Evolutionary conservation across 2,113 vertebrate species (phyloP).

Genomic region (Cyanoderma ruficeps): DNA sequence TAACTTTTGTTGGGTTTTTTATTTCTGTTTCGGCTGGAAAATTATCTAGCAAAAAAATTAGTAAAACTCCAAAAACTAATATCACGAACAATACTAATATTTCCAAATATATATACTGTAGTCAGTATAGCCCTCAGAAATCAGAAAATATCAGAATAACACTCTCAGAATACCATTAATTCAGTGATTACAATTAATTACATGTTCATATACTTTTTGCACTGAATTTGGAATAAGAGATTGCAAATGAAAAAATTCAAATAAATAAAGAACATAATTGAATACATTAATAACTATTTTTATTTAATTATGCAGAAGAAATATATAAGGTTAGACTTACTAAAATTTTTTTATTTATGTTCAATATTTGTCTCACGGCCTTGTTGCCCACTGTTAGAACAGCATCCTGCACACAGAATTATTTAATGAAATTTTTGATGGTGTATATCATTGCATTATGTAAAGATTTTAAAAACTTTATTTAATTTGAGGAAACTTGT

Average conservation of each 20-base stretch:
- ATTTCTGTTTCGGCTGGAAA: background rate
- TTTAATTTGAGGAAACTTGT: background rate
- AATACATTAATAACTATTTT: background rate
- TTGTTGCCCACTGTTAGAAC: background rate
- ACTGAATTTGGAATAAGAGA: background rate
- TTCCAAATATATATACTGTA: background rate
- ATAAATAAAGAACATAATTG: background rate
- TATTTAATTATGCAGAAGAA: background rate
- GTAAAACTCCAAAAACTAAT: accelerated
- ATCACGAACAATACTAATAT: background rate
- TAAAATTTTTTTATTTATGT: background rate
- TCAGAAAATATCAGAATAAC: background rate
- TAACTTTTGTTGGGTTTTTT: background rate
- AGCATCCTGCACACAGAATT: background rate
- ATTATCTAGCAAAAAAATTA: background rate
- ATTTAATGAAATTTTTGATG: background rate
- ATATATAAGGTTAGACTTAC: background rate
- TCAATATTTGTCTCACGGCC: background rate
- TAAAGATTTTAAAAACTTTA: background rate
- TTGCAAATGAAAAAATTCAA: background rate
- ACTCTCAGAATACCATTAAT: background rate
- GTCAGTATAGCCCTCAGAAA: background rate
- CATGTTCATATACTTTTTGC: background rate
- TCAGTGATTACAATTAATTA: background rate
- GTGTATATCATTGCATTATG: background rate